Evolutionary conservation across 2,113 vertebrate genomes (phyloP).

Genomic region (Nibea albiflora): DNA sequence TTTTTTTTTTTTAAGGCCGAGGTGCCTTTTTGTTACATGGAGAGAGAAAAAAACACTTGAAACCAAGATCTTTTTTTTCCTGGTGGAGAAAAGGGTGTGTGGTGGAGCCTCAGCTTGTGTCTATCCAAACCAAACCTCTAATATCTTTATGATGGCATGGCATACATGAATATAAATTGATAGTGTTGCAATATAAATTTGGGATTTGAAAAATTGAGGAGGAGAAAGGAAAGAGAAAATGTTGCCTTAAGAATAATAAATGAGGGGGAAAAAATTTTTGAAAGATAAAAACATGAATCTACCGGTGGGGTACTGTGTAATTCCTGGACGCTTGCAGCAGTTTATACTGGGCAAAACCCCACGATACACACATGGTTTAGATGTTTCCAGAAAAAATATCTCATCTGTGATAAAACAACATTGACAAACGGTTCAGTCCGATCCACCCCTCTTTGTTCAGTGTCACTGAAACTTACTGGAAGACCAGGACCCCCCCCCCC

Average conservation of each 20-base stretch:
- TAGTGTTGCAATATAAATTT: no score
- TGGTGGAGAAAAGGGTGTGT: neutral
- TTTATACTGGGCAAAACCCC: neutral
- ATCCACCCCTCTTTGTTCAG: neutral
- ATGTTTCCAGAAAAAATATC: neutral
- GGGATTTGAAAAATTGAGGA: no score
- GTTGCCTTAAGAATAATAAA: no score
- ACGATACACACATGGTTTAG: neutral
- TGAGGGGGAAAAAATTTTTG: neutral
- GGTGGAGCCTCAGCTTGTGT: neutral
- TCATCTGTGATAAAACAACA: neutral
- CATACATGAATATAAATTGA: neutral
- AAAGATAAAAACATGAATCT: neutral
- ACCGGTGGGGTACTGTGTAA: neutral
- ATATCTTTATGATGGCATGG: no score
- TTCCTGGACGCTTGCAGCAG: neutral
- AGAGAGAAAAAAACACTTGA: neutral
- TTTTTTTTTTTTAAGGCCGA: neutral
- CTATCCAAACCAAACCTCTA: neutral
- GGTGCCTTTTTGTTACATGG: conserved; percentile 28
- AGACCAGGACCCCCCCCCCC: neutral
- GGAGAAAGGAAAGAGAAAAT: neutral
- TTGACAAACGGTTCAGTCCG: neutral
- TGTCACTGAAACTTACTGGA: neutral
- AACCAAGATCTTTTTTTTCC: neutral